These are phyloP conservation scores for Nestor notabilis DNA, from an alignment of 2,113 vertebrate genomes.

Conservation along the genomic window DNA sequence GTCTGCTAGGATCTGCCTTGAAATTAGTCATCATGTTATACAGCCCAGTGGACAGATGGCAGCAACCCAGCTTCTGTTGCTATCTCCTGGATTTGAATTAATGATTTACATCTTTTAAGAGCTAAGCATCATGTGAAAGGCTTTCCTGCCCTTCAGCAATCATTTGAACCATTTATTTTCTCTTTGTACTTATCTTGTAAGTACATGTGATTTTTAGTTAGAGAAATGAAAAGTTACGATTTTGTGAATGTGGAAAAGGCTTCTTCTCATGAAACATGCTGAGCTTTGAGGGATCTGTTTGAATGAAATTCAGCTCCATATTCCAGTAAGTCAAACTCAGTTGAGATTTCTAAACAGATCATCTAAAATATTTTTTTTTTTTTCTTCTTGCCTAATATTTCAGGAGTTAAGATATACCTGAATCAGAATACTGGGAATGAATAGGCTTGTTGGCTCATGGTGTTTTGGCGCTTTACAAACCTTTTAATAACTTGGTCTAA, in stretches of 20 bases:
- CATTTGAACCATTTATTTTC: not conserved
- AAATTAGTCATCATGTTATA: not conserved
- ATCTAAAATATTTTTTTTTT: not conserved
- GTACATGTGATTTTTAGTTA: not conserved
- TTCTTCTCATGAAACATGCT: not conserved
- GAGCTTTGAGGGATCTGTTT: not conserved
- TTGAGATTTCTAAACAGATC: not conserved
- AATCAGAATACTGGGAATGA: not conserved
- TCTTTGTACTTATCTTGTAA: not conserved
- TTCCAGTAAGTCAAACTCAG: not conserved
- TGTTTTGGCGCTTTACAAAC: not conserved
- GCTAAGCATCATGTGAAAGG: not conserved
- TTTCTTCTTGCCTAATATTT: not conserved
- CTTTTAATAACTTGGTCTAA: not conserved
- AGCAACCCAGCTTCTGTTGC: not conserved
- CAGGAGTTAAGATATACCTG: not conserved
- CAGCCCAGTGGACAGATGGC: not conserved
- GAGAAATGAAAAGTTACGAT: not conserved
- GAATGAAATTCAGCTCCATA: not conserved
- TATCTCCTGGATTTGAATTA: not conserved
- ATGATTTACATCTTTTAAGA: not conserved
- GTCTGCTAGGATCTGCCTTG: not conserved
- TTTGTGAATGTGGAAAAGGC: not conserved
- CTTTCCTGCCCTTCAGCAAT: not conserved
- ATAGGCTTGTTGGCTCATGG: not conserved